These are phyloP conservation scores for Urocolius indicus DNA, from an alignment of 2,113 vertebrate genomes.

Conservation along the genomic window DNA sequence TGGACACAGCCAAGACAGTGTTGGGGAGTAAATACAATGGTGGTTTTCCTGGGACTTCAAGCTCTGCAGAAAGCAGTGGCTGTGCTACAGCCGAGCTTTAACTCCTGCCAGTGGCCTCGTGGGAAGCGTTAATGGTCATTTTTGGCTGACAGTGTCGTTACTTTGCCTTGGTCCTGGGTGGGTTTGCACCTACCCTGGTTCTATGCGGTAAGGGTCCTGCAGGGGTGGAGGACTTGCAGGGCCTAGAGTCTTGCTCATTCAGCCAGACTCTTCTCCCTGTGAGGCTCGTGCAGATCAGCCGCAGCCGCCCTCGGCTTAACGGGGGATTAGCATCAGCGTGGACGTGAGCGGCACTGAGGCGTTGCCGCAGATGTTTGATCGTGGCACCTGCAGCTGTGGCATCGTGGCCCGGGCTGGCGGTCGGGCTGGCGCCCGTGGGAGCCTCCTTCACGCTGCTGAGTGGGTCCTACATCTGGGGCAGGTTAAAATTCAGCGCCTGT, in stretches of 20 bases:
- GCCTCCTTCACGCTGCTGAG: too few species aligned
- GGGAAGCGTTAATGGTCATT: neutral
- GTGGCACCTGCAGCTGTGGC: neutral
- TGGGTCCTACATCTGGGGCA: rapidly evolving
- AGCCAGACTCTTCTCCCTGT: neutral
- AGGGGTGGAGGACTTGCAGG: neutral
- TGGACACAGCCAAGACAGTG: rapidly evolving
- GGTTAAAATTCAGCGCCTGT: rapidly evolving
- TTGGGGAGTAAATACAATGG: rapidly evolving
- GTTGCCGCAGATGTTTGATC: neutral
- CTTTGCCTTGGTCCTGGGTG: neutral
- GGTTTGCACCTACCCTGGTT: neutral
- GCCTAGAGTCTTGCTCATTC: neutral
- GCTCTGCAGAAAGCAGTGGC: neutral
- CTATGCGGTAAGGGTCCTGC: rapidly evolving
- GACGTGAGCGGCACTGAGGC: neutral
- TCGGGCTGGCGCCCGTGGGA: too few species aligned
- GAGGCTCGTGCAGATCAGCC: neutral
- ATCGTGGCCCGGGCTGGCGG: too few species aligned
- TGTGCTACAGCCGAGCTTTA: rapidly evolving
- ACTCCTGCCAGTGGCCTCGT: rapidly evolving
- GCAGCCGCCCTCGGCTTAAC: neutral
- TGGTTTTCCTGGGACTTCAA: neutral
- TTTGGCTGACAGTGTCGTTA: neutral
- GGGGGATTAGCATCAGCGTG: neutral